These are phyloP conservation scores for Drosophila testacea DNA, from an alignment of 2,888 invertebrate genomes.

Conservation along the genomic window DNA sequence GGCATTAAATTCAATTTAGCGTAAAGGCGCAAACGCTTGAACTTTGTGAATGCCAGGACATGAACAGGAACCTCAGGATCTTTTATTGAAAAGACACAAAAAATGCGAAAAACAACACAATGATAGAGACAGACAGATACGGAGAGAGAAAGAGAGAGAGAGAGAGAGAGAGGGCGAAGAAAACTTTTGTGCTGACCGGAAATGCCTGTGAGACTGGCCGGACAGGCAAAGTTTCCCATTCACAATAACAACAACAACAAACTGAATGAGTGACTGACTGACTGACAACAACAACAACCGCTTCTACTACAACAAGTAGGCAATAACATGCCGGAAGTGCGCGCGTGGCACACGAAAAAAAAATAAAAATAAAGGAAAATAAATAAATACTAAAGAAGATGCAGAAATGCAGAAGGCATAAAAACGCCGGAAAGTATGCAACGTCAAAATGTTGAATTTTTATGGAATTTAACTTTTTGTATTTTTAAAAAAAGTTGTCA, in stretches of 20 bases:
- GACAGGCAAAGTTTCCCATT: constrained; percentile 63
- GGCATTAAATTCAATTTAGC: constrained; percentile 78
- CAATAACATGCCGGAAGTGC: constrained; percentile 74
- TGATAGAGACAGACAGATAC: constrained; percentile 12
- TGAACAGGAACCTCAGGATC: constrained; percentile 40
- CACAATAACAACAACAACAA: constrained; percentile 37
- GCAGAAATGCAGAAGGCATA: constrained; percentile 38
- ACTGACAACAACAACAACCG: constrained; percentile 39
- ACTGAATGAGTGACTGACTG: constrained; percentile 32
- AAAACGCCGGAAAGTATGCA: constrained; percentile 60
- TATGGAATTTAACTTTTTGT: constrained; percentile 39
- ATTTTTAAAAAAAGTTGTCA: constrained; percentile 1
- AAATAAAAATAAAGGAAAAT: constrained; percentile 35
- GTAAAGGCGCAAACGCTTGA: constrained; percentile 74
- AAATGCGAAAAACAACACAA: constrained; percentile 34
- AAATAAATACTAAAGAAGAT: constrained; percentile 46
- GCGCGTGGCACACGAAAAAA: constrained; percentile 62
- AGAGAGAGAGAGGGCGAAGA: constrained; percentile 8
- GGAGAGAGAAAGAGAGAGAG: constrained; percentile 8
- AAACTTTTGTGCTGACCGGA: constrained; percentile 68
- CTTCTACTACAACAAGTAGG: constrained; percentile 39
- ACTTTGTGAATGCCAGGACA: constrained; percentile 53
- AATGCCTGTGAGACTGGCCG: constrained; percentile 62
- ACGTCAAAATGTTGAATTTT: constrained; percentile 40
- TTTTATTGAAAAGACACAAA: constrained; percentile 56